phyloP scores from a whole-genome alignment of 1,140 invertebrate genomes.

The Bathynomus jamesi region DNA sequence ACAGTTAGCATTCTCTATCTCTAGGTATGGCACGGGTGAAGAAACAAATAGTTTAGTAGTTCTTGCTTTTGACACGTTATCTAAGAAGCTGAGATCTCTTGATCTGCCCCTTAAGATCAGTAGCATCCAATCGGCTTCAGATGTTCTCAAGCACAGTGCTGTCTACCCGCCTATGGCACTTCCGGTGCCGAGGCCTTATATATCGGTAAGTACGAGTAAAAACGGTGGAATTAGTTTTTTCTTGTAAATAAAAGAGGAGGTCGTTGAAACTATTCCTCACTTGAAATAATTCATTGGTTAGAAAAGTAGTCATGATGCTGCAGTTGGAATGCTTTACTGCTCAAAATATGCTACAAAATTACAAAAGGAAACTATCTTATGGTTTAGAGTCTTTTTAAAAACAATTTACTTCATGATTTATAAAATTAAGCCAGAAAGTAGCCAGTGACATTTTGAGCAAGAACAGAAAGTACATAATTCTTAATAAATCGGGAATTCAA shows the following conservation, averaged over 20 bases:
- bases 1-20: no score
- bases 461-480: no score
- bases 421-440: no score
- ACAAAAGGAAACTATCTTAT: no score
- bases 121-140: slow-evolving; percentile 60
- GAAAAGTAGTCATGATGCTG: no score
- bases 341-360: no score
- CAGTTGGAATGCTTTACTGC: no score
- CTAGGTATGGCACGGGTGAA: slow-evolving; percentile 60
- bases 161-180: slow-evolving; percentile 51
- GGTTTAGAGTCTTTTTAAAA: no score
- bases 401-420: no score
- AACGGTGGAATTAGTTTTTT: background rate
- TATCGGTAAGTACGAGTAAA: background rate
- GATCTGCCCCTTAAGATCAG: slow-evolving; percentile 70
- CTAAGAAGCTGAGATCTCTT: slow-evolving; percentile 59
- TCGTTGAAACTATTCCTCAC: background rate
- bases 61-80: slow-evolving; percentile 59
- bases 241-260: background rate
- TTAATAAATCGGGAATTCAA: no score
- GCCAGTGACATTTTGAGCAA: no score
- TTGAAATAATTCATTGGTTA: no score
- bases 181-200: slow-evolving; percentile 20
- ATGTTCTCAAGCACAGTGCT: slow-evolving; percentile 62
- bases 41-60: slow-evolving; percentile 58